These are phyloP conservation scores for Amphipoea lucens DNA, from an alignment of 2,888 invertebrate genomes.

Conservation along the genomic window DNA sequence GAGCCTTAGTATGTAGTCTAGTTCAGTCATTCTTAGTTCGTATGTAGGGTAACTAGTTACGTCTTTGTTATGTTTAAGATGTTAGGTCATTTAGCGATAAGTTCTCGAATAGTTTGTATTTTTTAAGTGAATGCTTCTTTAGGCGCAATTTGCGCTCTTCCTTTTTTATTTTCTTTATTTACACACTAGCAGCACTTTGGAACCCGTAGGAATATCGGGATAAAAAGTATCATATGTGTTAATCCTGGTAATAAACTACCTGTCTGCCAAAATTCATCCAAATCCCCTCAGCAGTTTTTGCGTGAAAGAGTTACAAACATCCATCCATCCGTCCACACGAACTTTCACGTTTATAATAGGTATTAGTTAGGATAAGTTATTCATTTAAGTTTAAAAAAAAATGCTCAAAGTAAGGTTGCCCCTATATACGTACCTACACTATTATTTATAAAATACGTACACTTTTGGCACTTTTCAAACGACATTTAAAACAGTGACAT, in stretches of 20 bases:
- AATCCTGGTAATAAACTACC: too few relatives aligned
- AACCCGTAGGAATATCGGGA: too few relatives aligned
- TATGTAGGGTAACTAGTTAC: slow-evolving; percentile 30
- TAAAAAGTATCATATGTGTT: too few relatives aligned
- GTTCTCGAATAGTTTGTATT: neutral
- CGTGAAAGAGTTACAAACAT: too few relatives aligned
- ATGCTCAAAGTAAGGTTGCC: slow-evolving; percentile 57
- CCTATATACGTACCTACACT: slow-evolving; percentile 50
- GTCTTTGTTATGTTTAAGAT: slow-evolving; percentile 21
- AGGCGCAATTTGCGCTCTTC: neutral
- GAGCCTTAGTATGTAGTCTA: slow-evolving; percentile 56
- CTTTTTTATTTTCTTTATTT: slow-evolving; percentile 8
- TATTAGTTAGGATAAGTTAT: neutral
- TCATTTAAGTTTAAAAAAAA: slow-evolving; percentile 20
- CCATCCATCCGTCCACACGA: too few relatives aligned
- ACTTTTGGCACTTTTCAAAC: neutral
- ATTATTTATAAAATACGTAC: neutral
- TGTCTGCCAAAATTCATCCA: too few relatives aligned
- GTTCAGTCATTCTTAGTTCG: slow-evolving; percentile 59
- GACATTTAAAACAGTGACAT: neutral
- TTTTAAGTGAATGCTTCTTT: neutral
- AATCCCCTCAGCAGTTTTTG: too few relatives aligned
- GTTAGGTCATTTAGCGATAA: neutral
- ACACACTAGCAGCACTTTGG: neutral
- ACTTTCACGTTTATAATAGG: too few relatives aligned